phyloP scores from a whole-genome alignment of 2,113 vertebrate genomes.

The Thymallus thymallus region DNA sequence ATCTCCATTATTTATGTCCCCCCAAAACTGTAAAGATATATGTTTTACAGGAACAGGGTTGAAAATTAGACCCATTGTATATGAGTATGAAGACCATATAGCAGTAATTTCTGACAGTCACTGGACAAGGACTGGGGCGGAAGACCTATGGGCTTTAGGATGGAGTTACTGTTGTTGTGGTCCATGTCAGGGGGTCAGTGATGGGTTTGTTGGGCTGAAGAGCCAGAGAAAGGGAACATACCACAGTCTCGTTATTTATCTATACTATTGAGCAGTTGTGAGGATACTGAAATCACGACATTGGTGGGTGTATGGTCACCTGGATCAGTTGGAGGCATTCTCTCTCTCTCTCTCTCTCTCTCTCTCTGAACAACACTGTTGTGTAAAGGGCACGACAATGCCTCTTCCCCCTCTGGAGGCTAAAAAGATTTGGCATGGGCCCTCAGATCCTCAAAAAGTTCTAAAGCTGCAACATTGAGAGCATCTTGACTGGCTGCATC shows the following conservation, averaged over 20 bases:
- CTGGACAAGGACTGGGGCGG: slow-evolving; percentile 22
- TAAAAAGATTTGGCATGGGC: too few relatives aligned
- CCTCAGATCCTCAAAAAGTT: too few relatives aligned
- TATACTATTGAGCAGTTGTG: background rate
- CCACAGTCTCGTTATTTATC: background rate
- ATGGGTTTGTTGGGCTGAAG: background rate
- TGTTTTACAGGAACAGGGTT: background rate
- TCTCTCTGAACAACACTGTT: too few relatives aligned
- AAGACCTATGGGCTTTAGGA: slow-evolving; percentile 27
- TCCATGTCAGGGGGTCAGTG: slow-evolving; percentile 15
- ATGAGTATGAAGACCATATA: slow-evolving; percentile 25
- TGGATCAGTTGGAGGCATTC: background rate
- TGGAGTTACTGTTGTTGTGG: slow-evolving; percentile 25
- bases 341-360: background rate
- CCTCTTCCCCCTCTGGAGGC: too few relatives aligned
- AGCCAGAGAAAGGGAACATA: slow-evolving; percentile 5
- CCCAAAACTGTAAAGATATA: too few relatives aligned
- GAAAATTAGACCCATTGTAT: slow-evolving; percentile 33
- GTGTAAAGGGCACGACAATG: too few relatives aligned
- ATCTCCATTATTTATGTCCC: too few relatives aligned
- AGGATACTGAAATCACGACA: background rate
- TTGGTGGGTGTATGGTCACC: background rate
- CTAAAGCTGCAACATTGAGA: too few relatives aligned
- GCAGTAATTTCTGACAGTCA: slow-evolving; percentile 33
- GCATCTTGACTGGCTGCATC: too few relatives aligned